phyloP scores from a whole-genome alignment of 2,797 vertebrate species.

The Hydrocynus forskahlii region DNA sequence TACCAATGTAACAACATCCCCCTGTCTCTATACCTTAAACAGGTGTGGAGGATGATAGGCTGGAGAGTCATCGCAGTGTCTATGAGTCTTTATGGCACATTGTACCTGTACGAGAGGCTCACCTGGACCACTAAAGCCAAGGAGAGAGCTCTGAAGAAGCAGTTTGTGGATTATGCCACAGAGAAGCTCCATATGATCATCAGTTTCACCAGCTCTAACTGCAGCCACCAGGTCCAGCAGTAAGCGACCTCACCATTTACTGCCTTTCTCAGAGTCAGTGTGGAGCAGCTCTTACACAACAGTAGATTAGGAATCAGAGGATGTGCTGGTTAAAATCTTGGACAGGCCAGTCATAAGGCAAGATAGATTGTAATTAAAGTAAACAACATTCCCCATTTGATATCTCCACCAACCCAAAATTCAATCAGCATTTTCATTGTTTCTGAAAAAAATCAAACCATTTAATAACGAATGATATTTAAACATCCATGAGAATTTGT shows the following conservation, averaged over 20 bases:
- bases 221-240: slow-evolving; percentile 98
- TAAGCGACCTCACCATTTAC: slow-evolving; percentile 73
- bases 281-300: background rate
- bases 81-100: slow-evolving; percentile 85
- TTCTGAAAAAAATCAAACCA: too few relatives aligned
- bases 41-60: slow-evolving; percentile 91
- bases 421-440: too few relatives aligned
- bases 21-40: slow-evolving; percentile 41
- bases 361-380: too few relatives aligned
- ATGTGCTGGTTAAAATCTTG: background rate
- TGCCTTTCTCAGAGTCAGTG: too few relatives aligned
- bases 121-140: slow-evolving; percentile 95
- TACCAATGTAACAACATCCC: background rate
- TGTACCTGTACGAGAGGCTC: slow-evolving; percentile 92
- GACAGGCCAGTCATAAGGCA: background rate
- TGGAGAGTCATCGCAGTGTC: slow-evolving; percentile 91
- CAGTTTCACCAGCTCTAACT: slow-evolving; percentile 93
- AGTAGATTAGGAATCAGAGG: slow-evolving; percentile 37
- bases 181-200: slow-evolving; percentile 95
- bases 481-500: too few relatives aligned
- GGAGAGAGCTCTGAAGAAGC: slow-evolving; percentile 91
- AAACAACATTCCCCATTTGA: too few relatives aligned
- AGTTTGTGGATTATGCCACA: slow-evolving; percentile 94
- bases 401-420: too few relatives aligned
- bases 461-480: too few relatives aligned